phyloP scores from a whole-genome alignment of 2,113 vertebrate species.

The Rutilus rutilus region DNA sequence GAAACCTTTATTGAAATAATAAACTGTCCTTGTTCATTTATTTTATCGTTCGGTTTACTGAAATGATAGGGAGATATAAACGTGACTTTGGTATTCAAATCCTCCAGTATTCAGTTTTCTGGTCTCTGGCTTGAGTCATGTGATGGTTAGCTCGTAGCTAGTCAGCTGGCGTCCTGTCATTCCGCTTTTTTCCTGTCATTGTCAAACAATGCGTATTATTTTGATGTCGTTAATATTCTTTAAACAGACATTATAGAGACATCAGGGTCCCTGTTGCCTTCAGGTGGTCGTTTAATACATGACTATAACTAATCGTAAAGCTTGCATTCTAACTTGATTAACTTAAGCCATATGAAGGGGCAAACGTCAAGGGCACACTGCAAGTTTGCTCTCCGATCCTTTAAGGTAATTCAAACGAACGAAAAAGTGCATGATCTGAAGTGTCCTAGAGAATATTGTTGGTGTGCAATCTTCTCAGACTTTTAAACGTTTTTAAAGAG shows the following conservation, averaged over 20 bases:
- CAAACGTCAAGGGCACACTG: conserved; percentile 34
- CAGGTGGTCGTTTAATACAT: background rate
- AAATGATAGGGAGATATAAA: background rate
- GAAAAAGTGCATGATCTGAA: background rate
- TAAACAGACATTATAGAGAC: background rate
- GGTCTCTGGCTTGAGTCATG: conserved; percentile 17
- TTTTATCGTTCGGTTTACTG: background rate
- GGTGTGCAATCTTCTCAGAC: background rate
- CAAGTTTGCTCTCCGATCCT: background rate
- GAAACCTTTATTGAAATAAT: background rate
- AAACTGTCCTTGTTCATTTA: background rate
- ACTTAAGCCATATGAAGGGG: conserved; percentile 5
- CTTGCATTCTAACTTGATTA: background rate
- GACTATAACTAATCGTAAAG: background rate
- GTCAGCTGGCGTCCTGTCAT: conserved; percentile 42
- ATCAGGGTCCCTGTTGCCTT: background rate
- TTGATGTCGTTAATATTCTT: background rate
- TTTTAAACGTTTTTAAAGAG: background rate
- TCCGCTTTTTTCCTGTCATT: conserved; percentile 1
- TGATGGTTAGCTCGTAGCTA: conserved; percentile 31
- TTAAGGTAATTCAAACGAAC: background rate
- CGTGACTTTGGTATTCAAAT: background rate
- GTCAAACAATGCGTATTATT: background rate
- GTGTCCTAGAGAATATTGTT: background rate
- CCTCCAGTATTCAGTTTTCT: background rate